Percentiles rank a stretch among this genome's conserved stretches.
Evolutionary conservation across 2,113 vertebrate species (phyloP).

Genomic region (Podarcis muralis): DNA sequence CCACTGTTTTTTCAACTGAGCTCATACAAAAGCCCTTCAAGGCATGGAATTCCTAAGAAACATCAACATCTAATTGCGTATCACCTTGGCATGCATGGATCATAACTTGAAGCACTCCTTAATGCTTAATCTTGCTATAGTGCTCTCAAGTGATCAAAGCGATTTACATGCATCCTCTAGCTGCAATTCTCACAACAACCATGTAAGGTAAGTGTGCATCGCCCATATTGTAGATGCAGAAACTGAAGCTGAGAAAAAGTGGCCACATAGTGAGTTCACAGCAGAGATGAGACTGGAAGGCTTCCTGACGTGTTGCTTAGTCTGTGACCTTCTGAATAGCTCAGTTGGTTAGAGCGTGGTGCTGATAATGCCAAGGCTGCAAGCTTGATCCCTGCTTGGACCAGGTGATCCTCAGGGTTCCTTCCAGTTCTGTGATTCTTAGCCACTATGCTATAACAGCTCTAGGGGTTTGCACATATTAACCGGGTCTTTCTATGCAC

Average conservation of each 20-base stretch:
- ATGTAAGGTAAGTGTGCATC: background rate
- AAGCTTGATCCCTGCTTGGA: no score
- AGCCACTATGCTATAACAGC: background rate
- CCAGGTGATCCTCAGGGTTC: no score
- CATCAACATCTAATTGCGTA: background rate
- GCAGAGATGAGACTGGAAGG: background rate
- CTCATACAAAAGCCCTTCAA: background rate
- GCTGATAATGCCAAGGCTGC: no score
- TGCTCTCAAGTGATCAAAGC: background rate
- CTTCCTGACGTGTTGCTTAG: no score
- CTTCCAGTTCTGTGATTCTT: no score
- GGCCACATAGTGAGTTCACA: background rate
- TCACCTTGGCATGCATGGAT: rapidly evolving
- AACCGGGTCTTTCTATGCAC: no score
- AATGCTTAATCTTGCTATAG: background rate
- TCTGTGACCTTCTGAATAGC: no score
- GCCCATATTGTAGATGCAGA: background rate
- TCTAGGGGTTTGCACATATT: background rate
- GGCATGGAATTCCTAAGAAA: background rate
- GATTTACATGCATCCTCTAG: background rate
- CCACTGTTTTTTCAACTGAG: background rate
- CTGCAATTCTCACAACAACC: background rate
- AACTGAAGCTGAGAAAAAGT: background rate
- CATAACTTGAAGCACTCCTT: background rate
- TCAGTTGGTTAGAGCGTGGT: no score